phyloP scores from a whole-genome alignment of 2,113 vertebrate genomes.

The Cottus gobio region DNA sequence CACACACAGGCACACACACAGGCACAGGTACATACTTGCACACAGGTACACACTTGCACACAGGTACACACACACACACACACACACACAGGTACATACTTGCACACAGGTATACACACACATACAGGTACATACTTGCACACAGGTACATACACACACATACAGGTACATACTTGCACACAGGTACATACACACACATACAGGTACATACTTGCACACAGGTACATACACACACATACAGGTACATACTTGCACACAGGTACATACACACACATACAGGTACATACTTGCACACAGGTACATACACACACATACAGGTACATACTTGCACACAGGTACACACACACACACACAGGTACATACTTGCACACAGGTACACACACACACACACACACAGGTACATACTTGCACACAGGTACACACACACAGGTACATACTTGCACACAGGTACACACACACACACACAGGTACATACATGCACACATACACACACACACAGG shows the following conservation, averaged over 20 bases:
- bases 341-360: too few relatives aligned
- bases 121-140: background rate
- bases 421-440: background rate
- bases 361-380: background rate
- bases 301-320: too few relatives aligned
- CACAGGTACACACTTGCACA: background rate
- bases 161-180: too few relatives aligned
- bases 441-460: background rate
- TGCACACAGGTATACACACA: background rate
- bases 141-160: constrained; percentile 55
- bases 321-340: background rate
- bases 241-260: background rate
- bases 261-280: background rate
- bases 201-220: too few relatives aligned
- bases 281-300: too few relatives aligned
- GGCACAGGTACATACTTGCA: background rate
- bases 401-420: background rate
- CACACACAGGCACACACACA: background rate
- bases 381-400: background rate
- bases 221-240: background rate
- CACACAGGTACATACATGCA: too few relatives aligned
- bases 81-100: background rate
- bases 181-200: constrained; percentile 17
- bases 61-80: background rate
- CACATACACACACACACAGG: background rate